phyloP scores from a whole-genome alignment of 2,888 invertebrate species.

The Furcula furcula region DNA sequence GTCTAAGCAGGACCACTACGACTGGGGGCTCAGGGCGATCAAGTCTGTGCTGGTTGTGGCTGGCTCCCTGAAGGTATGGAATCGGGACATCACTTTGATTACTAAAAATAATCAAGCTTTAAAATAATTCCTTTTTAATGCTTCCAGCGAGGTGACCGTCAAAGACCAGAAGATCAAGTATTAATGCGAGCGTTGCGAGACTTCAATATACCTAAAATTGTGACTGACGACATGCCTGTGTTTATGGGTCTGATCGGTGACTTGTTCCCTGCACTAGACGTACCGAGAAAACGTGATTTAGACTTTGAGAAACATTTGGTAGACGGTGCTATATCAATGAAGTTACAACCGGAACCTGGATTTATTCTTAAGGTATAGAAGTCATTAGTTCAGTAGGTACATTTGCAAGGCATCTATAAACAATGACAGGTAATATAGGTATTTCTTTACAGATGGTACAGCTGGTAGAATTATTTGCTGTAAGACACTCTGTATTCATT shows the following conservation, averaged over 20 bases:
- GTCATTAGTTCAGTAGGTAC: too few relatives aligned
- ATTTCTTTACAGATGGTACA: conserved; percentile 90
- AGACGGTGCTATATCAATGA: conserved; percentile 89
- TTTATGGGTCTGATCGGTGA: conserved; percentile 98
- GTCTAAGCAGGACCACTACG: conserved; percentile 98
- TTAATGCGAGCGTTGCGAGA: conserved; percentile 96
- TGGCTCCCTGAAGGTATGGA: conserved; percentile 89
- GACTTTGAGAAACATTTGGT: conserved; percentile 92
- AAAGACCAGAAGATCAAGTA: conserved; percentile 94
- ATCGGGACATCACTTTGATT: neutral
- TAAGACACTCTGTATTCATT: conserved; percentile 96
- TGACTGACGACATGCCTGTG: conserved; percentile 94
- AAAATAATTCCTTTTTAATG: neutral
- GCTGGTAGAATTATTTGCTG: conserved; percentile 95
- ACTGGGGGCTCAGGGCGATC: conserved; percentile 97
- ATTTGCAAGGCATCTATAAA: too few relatives aligned
- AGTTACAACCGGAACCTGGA: conserved; percentile 94
- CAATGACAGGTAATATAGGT: too few relatives aligned
- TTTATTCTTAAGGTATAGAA: conserved; percentile 93
- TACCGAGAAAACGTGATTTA: conserved; percentile 91
- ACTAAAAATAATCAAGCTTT: neutral
- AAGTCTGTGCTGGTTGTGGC: conserved; percentile 98
- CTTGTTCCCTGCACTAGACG: conserved; percentile 95
- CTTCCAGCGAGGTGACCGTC: conserved; percentile 84
- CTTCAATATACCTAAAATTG: conserved; percentile 97